These are phyloP conservation scores for Oopsacas minuta DNA, from an alignment of 37 sponge, comb jelly and placozoan genomes.

Conservation along the genomic window DNA sequence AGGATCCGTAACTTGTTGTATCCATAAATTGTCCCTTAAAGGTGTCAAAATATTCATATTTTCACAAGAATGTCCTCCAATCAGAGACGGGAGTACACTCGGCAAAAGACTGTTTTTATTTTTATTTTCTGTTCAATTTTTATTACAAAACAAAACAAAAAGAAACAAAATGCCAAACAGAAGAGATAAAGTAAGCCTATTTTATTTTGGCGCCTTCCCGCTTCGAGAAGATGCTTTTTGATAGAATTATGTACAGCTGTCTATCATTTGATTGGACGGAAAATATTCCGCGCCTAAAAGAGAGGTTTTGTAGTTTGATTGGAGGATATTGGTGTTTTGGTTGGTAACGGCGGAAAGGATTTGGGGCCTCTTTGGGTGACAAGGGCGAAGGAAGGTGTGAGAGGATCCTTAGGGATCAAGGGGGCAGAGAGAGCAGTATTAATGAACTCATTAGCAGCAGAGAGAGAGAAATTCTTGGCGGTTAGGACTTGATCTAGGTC, in stretches of 20 bases:
- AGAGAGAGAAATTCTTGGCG: not conserved
- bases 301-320: not conserved
- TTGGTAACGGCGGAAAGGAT: not conserved
- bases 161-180: not conserved
- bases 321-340: not conserved
- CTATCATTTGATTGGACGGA: not conserved
- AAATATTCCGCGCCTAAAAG: not conserved
- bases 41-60: too few relatives aligned
- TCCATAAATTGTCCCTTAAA: too few relatives aligned
- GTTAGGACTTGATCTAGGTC: not conserved
- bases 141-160: slow-evolving; percentile 18
- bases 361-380: not conserved
- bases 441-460: not conserved
- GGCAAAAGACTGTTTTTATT: not conserved
- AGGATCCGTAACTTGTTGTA: not conserved
- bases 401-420: not conserved
- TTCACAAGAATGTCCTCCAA: not conserved
- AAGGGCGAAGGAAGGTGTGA: not conserved
- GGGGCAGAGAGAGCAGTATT: not conserved
- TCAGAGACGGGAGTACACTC: not conserved
- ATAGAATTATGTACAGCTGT: slow-evolving; percentile 5
- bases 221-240: not conserved
- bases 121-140: not conserved
- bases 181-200: slow-evolving; percentile 18
- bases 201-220: not conserved